Base-by-base conservation (phyloP, 2,797 vertebrate species). In the Alauda arvensis region DNA sequence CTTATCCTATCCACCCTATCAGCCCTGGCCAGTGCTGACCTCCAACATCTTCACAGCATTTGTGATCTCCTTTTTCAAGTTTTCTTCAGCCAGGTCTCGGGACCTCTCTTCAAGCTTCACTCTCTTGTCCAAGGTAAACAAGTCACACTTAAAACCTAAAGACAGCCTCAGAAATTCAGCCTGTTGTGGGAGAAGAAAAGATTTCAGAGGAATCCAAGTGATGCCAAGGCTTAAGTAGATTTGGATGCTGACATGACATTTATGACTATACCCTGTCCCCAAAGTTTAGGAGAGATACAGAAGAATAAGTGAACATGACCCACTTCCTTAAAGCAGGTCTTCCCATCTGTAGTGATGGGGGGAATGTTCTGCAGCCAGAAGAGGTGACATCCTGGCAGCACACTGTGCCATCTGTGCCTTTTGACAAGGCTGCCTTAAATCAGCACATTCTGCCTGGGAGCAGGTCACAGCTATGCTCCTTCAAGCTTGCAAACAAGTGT, bases 91-190 rank as follows among this genome's bases (percentile, higher is more conserved):
- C 89, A 99, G 96, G 93, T 99, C 98, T 39, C 99, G 97, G 6
- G 99, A 99, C 26, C 99, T 95, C 93, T 99, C 98, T 95, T 99
- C 99, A n/a, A 99, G 97, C 20, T 96, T 97, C 26, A 99, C 97
- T 82, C 99, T 97, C 90, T 99, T 99, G 93, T 99, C 99, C 96
- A 99, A 88, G 4, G 99, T 99, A 94, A 99, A 99, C 97, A 98
- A 97, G 91, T 99, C 99, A n/a, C 99, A 99, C 93, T 99, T 99
- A 93, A 99, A 99, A 52, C 98, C 98, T 93, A 99, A 94, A 6
- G 99, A 99, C 49, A 99, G 95, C 15, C 98, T 98, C 85, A 99
- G 98, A 91, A 99, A 99, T 94, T 99, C 99, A 1, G 98, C 97
- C 99, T 99, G 95, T 93, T 79, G 34, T 51, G 24, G 37, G 26